Conservation (phyloP, 2,113 vertebrate species). For the Haemorhous mexicanus region DNA sequence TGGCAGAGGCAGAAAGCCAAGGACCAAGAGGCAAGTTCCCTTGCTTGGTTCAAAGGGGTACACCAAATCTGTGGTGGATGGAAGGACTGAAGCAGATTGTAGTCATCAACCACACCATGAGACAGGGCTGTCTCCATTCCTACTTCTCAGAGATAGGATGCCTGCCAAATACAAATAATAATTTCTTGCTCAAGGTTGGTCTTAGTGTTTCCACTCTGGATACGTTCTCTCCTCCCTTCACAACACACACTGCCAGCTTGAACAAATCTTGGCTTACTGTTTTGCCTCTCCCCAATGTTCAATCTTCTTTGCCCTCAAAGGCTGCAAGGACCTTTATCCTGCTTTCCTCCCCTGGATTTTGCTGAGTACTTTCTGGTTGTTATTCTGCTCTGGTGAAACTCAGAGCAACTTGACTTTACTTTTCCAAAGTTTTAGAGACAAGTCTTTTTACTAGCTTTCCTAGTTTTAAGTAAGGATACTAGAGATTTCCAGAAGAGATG, state of each 20-base stretch:
- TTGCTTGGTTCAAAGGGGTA: not conserved
- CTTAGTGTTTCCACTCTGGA: not conserved
- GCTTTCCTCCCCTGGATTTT: not conserved
- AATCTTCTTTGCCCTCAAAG: not conserved
- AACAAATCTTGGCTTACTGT: not conserved
- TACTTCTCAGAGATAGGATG: not conserved
- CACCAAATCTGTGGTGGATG: not conserved
- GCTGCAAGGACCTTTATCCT: not conserved
- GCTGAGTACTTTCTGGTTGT: not conserved
- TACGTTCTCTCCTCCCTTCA: not conserved
- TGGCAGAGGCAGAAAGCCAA: not conserved
- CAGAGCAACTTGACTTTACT: not conserved
- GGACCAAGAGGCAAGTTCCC: not conserved
- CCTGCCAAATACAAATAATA: not conserved
- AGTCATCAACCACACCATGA: not conserved
- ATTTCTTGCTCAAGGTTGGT: not conserved
- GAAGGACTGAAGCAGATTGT: not conserved
- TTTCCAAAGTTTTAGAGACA: not conserved
- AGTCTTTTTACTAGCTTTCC: not conserved
- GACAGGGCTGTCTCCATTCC: not conserved
- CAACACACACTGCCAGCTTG: not conserved
- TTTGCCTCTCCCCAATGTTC: not conserved
- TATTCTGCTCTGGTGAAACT: not conserved
- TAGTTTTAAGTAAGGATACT: not conserved
- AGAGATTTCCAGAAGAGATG: not conserved